Percentiles rank a stretch among this genome's conserved stretches.
Conservation (phyloP, 2,797 vertebrate genomes). For the Alfaro cultratus region DNA sequence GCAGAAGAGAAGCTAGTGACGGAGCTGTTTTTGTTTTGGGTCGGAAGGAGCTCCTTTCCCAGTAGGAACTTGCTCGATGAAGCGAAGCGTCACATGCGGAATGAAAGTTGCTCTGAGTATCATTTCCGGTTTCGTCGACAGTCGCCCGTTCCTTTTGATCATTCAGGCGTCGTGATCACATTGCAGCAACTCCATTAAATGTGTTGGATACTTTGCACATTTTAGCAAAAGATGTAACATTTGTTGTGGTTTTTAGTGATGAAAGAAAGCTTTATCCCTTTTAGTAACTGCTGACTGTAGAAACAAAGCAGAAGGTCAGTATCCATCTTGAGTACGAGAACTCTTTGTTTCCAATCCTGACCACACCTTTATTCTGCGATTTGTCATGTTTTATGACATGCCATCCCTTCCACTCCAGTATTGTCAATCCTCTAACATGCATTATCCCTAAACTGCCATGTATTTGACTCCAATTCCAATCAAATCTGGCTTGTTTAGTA, state of each 20-base stretch:
- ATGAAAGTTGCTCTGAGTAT: accelerated
- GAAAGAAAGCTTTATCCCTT: neutral
- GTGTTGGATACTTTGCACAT: neutral
- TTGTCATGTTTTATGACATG: neutral
- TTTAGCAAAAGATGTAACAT: accelerated
- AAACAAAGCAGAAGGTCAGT: neutral
- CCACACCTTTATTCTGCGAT: neutral
- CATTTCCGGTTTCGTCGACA: conserved; percentile 60
- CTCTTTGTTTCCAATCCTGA: conserved; percentile 43
- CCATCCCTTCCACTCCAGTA: too few relatives aligned
- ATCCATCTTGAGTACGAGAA: conserved; percentile 17
- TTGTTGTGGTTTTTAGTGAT: too few relatives aligned
- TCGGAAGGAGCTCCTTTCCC: neutral
- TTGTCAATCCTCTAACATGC: neutral
- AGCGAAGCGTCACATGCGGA: conserved; percentile 27
- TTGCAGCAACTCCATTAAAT: neutral
- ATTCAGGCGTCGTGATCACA: neutral
- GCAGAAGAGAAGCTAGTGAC: neutral
- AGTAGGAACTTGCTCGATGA: conserved; percentile 19
- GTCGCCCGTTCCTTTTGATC: neutral
- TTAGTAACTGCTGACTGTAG: neutral
- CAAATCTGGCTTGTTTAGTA: neutral
- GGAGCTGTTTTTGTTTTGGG: conserved; percentile 62
- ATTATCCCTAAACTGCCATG: neutral
- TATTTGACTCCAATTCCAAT: neutral